Percentiles rank a stretch among this genome's conserved stretches.
Conservation (phyloP, 1,140 invertebrate species). For the Cotesia glomerata region DNA sequence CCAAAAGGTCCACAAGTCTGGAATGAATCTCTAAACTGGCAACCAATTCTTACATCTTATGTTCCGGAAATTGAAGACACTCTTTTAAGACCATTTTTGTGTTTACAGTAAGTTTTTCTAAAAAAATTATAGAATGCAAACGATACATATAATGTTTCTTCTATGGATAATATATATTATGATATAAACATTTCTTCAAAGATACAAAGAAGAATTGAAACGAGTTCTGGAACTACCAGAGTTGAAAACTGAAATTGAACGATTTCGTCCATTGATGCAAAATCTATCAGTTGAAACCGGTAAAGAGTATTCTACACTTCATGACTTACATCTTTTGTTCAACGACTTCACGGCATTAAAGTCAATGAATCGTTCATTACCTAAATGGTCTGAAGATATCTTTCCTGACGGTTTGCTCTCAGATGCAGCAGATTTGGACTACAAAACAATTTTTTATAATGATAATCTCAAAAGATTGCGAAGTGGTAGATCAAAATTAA, state of each 20-base stretch:
- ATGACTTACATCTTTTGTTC: conserved; percentile 38
- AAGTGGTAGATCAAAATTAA: conserved; percentile 50
- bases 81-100: conserved; percentile 28
- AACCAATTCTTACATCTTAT: conserved; percentile 47
- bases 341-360: conserved; percentile 38
- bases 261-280: conserved; percentile 25
- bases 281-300: conserved; percentile 40
- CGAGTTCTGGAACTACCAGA: conserved; percentile 7
- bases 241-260: conserved; percentile 9
- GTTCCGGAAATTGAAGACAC: conserved; percentile 39
- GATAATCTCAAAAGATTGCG: conserved; percentile 54
- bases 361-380: conserved; percentile 40
- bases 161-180: too few species aligned
- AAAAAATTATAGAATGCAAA: too few species aligned
- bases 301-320: conserved; percentile 32
- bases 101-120: conserved; percentile 30
- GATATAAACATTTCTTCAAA: too few species aligned
- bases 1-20: conserved; percentile 59
- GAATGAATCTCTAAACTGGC: conserved; percentile 49
- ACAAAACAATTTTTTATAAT: conserved; percentile 54
- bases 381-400: conserved; percentile 41
- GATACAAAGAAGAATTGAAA: conserved; percentile 29
- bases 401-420: conserved; percentile 37
- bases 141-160: too few species aligned
- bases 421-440: conserved; percentile 48